A percentile compares a stretch with the other conserved stretches of the same genome.
Conservation (phyloP, 2,888 invertebrate genomes). For the Lochmaea capreae region DNA sequence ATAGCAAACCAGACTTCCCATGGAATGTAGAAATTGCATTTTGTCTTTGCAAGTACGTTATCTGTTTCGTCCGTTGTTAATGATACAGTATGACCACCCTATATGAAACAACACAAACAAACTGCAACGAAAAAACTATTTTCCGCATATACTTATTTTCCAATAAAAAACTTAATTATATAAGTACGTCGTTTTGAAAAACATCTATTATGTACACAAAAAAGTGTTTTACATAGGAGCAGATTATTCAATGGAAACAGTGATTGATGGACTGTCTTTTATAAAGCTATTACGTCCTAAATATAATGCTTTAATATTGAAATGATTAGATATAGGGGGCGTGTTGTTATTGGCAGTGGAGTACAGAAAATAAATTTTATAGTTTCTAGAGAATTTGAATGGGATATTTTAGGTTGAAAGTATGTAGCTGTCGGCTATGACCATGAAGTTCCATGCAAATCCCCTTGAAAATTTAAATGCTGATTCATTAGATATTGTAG, state of each 20-base stretch:
- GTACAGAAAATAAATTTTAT: not conserved
- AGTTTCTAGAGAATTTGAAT: not conserved
- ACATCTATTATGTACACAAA: constrained; percentile 12
- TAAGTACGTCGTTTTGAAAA: constrained; percentile 9
- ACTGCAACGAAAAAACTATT: not conserved
- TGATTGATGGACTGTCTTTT: constrained; percentile 27
- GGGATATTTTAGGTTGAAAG: too few species aligned
- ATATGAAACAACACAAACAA: too few species aligned
- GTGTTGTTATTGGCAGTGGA: not conserved
- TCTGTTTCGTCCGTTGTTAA: not conserved
- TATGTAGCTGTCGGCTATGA: too few species aligned
- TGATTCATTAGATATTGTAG: too few species aligned
- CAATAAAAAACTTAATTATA: not conserved
- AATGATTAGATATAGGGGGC: not conserved
- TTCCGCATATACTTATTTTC: not conserved
- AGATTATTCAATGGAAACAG: constrained; percentile 18
- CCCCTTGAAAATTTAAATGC: too few species aligned
- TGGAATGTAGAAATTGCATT: constrained; percentile 92
- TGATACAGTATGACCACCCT: too few species aligned
- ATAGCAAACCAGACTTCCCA: constrained; percentile 81
- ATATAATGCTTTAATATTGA: constrained; percentile 19
- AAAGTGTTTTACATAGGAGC: constrained; percentile 9
- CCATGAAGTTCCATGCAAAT: too few species aligned
- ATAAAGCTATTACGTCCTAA: constrained; percentile 9
- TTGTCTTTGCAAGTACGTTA: constrained; percentile 83